These are phyloP conservation scores for Sebastiscus albofasciatus DNA, from an alignment of 2,797 vertebrate genomes.

Conservation along the genomic window DNA sequence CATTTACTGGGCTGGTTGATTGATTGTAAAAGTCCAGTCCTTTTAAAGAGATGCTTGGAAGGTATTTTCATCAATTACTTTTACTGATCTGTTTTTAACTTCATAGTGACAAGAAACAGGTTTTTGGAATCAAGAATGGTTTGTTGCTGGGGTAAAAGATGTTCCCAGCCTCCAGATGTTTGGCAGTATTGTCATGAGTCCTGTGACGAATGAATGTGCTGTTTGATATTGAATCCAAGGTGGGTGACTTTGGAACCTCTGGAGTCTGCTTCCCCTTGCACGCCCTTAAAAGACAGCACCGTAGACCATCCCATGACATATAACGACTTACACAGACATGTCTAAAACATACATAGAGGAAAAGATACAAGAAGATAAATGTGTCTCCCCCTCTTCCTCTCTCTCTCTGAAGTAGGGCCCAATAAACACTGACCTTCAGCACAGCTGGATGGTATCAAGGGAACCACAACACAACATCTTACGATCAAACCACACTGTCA, in stretches of 20 bases:
- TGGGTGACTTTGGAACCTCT: constrained; percentile 48
- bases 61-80: not conserved
- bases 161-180: constrained; percentile 54
- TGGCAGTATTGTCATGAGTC: constrained; percentile 31
- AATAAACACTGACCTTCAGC: constrained; percentile 33
- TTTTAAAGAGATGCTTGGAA: constrained; percentile 17
- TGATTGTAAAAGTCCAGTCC: constrained; percentile 24
- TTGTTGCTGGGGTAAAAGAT: constrained; percentile 31
- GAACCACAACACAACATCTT: constrained; percentile 23
- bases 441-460: constrained; percentile 60
- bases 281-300: constrained; percentile 48
- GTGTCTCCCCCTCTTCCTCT: not conserved
- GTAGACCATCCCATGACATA: constrained; percentile 24
- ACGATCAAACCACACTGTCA: constrained; percentile 5
- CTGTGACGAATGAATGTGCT: constrained; percentile 19
- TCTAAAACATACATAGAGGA: constrained; percentile 15
- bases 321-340: constrained; percentile 43
- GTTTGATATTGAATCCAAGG: constrained; percentile 26
- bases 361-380: constrained; percentile 3
- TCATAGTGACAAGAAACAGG: constrained; percentile 18
- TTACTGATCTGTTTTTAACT: constrained; percentile 31
- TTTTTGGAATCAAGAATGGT: constrained; percentile 11
- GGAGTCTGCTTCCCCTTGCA: not conserved
- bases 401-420: not conserved
- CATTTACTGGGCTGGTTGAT: constrained; percentile 19